Evolutionary conservation across 2,113 vertebrate species (phyloP).

Genomic region (Passer montanus): DNA sequence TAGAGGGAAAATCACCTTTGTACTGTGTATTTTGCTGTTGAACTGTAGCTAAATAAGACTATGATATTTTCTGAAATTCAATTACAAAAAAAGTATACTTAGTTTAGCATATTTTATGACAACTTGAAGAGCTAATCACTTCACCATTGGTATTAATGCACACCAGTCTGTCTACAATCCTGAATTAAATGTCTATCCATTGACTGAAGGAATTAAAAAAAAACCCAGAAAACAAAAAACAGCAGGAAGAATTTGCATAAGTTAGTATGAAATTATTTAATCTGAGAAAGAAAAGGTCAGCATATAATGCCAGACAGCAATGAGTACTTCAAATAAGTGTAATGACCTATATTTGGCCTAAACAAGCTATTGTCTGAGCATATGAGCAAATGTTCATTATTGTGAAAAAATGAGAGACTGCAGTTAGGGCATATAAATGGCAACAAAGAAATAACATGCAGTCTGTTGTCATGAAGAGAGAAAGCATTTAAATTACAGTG

Average conservation of each 20-base stretch:
- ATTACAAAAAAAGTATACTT: neutral
- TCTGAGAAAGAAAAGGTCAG: neutral
- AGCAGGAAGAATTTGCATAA: neutral
- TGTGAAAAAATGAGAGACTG: neutral
- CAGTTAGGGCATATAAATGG: neutral
- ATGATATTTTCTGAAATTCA: conserved; percentile 18
- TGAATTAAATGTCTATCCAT: neutral
- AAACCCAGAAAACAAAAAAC: too few relatives aligned
- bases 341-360: conserved; percentile 19
- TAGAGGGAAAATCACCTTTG: conserved; percentile 8
- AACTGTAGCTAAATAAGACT: conserved; percentile 25
- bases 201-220: neutral
- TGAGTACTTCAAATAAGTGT: neutral
- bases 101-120: neutral
- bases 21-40: neutral
- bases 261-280: neutral
- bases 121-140: neutral
- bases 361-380: neutral
- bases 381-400: neutral
- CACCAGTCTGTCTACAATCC: neutral
- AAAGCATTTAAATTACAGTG: neutral
- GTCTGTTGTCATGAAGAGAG: neutral
- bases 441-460: neutral
- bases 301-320: neutral
- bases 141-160: neutral